Evolutionary conservation across 2,888 invertebrate species (phyloP), one percentile per base, ranked within the genome.

Genomic region (Acronicta psi): DNA sequence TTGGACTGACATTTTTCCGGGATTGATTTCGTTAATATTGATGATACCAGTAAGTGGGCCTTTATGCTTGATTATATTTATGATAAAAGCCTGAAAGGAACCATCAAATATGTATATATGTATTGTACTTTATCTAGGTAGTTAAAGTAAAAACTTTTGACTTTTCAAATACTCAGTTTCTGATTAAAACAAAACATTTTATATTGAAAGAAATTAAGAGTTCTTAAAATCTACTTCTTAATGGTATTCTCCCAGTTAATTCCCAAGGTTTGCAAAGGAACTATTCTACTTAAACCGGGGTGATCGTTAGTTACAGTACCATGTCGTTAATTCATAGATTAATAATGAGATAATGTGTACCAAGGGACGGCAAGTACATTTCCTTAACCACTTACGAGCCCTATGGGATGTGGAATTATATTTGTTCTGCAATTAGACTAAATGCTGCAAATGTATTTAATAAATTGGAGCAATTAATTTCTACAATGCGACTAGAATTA

Each of bases 391-490:
- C 50, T 59, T 59, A 47, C 38, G 23, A 47, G 41, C 23, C 66
- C 44, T 60, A 16, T 44, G 52, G 41, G 66, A 31, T 14, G 8
- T 5, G 38, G 38, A 29, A 50, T 49, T 25, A 34, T 41, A 17
- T 49, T 36, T 17, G 17, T n/a, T 23, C 16, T 23, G 44, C 61
- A 72, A 72, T 62, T 55, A 65, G 49, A 69, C 46, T 40, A 46
- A 36, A 13, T 43, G 41, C 11, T 20, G 23, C 38, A 37, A 36
- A 57, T 72, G 37, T 44, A 72, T 72, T 20, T 8, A 31, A 34
- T 42, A 16, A 36, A 67, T 2, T 42, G 46, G 20, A 41, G 14
- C 50, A 16, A 70, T 70, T 51, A 51, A 62, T 70, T 56, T 72
- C 20, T 20, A 20, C 31, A 40, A 40, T n/a, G 43, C 17, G 1